Percentiles rank a stretch among this genome's conserved stretches.
These are phyloP conservation scores for Chalcis sispes DNA, from an alignment of 2,888 invertebrate species.

Conservation along the genomic window DNA sequence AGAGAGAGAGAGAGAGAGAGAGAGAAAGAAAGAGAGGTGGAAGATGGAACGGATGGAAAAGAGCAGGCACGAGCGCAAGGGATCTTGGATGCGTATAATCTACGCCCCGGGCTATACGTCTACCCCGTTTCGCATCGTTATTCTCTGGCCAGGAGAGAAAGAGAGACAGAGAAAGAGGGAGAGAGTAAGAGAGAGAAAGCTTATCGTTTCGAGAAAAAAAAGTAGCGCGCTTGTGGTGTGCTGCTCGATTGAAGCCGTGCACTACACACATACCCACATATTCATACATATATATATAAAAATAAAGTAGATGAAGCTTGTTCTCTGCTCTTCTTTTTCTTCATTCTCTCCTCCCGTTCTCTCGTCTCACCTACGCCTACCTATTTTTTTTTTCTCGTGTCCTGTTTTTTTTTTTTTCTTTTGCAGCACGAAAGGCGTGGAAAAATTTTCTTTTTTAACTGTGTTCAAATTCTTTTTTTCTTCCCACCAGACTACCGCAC, in stretches of 20 bases:
- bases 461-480: slow-evolving; percentile 2
- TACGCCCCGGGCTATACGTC: slow-evolving; percentile 30
- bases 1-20: too few relatives aligned
- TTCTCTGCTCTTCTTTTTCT: neutral
- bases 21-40: neutral
- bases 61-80: neutral
- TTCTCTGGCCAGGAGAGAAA: slow-evolving; percentile 26
- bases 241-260: slow-evolving; percentile 38
- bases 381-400: neutral
- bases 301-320: slow-evolving; percentile 31
- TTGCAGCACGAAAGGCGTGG: neutral
- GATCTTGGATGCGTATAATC: slow-evolving; percentile 52
- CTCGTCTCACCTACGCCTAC: neutral
- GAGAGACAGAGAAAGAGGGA: slow-evolving; percentile 14
- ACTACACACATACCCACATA: neutral
- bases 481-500: neutral
- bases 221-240: neutral
- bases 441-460: slow-evolving; percentile 14
- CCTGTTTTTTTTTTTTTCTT: slow-evolving; percentile 6
- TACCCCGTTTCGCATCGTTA: slow-evolving; percentile 39
- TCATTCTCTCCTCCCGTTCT: neutral
- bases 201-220: slow-evolving; percentile 48
- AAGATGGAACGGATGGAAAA: slow-evolving; percentile 4
- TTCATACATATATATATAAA: slow-evolving; percentile 4
- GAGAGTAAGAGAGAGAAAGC: slow-evolving; percentile 26